Base-by-base conservation (phyloP, 2,113 vertebrate species). In the Nothocercus julius region DNA sequence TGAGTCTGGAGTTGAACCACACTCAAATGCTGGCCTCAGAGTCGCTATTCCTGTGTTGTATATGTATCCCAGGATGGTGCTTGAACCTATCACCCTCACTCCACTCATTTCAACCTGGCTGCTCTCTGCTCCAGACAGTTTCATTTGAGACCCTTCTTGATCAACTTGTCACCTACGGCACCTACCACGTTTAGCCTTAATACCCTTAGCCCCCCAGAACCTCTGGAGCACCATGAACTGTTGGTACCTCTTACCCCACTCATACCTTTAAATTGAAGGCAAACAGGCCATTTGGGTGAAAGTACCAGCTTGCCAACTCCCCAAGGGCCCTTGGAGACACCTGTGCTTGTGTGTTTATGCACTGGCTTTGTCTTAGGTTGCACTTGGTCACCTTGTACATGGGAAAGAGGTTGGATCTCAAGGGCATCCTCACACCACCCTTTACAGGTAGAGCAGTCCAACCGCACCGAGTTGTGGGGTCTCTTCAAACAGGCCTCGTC, bases 1-100 rank as follows among this genome's bases (percentile, higher is more conserved):
- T 94, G 56, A 79, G 5, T 54, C 30, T 86, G 51, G 40, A 72
- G 64, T 77, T 74, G 92, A 90, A 56, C 28, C 24, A 75, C 49
- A 67, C 7, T 11, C 40, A 36, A 40, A 13, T 22, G 32, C 64
- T 49, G 58, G 14, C 59, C 56, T 89, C n/a, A 53, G 70, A 89
- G 24, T 24, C 54, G 34, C 24, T 67, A 1, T 13, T 10, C 28
- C 34, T 40, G 16, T 32, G 54, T 63, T 28, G 12, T 30, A 45
- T 42, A 8, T 30, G 15, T 17, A 56, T 56, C 54, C 54, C 28
- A 30, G 54, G 14, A 53, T 24, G 62, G 42, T 51, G 9, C 27
- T 47, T 79, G 72, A 64, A 74, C 28, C 22, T 44, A 5, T 44
- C 58, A 38, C 6, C 5, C 20, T 7, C 0, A 5, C 14, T 7